Evolutionary conservation across 1,140 invertebrate genomes (phyloP).

Genomic region (Sinella curviseta): DNA sequence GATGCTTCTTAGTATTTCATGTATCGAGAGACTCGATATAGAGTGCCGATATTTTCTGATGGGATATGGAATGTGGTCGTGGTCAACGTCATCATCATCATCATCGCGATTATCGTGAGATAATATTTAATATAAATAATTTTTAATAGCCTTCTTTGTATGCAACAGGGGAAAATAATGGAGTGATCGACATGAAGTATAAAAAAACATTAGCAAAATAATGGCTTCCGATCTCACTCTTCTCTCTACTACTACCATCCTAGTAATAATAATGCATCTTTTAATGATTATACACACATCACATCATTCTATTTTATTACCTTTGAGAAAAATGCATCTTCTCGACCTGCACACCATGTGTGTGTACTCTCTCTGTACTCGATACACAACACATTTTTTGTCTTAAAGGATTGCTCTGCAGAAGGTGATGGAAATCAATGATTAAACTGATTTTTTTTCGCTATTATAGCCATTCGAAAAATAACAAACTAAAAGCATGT

Average conservation of each 20-base stretch:
- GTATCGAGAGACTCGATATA: not conserved
- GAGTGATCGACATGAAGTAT: not conserved
- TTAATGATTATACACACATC: not conserved
- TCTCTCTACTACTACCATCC: not conserved
- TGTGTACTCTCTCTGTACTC: too few relatives aligned
- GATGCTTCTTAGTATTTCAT: too few relatives aligned
- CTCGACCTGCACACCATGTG: too few relatives aligned
- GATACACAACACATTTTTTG: too few relatives aligned
- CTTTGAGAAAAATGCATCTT: too few relatives aligned
- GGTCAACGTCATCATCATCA: too few relatives aligned
- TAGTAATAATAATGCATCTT: not conserved
- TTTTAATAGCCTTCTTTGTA: not conserved
- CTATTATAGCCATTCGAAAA: too few relatives aligned
- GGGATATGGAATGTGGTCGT: not conserved
- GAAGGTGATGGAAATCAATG: not conserved
- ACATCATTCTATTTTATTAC: not conserved
- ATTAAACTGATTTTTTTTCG: not conserved
- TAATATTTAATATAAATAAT: not conserved
- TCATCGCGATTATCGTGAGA: too few relatives aligned
- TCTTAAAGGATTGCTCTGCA: not conserved
- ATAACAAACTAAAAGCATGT: too few relatives aligned
- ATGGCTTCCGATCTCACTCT: slow-evolving; percentile 20
- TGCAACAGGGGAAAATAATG: not conserved
- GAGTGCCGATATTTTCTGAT: not conserved
- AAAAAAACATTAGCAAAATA: slow-evolving; percentile 4